Base-by-base conservation (phyloP, 2,113 vertebrate species). In the Geothlypis trichas region DNA sequence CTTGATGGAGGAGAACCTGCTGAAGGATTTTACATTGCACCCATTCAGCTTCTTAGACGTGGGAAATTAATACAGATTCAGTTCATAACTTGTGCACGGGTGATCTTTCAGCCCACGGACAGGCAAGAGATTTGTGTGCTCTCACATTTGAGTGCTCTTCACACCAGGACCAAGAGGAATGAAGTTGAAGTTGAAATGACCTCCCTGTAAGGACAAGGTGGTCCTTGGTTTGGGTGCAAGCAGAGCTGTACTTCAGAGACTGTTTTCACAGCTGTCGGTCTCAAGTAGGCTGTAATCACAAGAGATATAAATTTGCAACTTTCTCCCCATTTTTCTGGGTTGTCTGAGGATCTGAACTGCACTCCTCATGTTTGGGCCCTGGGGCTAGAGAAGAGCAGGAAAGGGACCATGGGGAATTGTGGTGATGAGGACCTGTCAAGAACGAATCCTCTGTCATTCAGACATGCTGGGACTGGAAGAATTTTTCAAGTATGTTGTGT, bases 321-420 rank as follows among this genome's bases (percentile, higher is more conserved):
- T 89, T 86, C 37, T 80, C 55, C 42, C 28, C 2, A 1, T 44
- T 83, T 85, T 84, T 69, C 59, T 77, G 11, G 54, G 20, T 88
- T 76, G 22, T 10, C n/a, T 5, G 7, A 58, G 80, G 44, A 7
- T 49, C 41, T 37, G 59, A 91, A 31, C 27, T 20, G 1, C 18
- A 11, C 1, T 55, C 19, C 31, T 82, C 0, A 0, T 23, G 31
- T 73, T 62, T 3, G 1, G 23, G 15, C 10, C 7, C 31, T 1
- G 0, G 17, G 20, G 26, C 51, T 94, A 46, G 33, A 74, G 22
- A 73, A 5, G 12, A 42, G 13, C 47, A 62, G 30, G 4, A 15
- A 46, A 42, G 3, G 0, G 27, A 62, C 22, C 9, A 6, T 59
- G 22, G 9, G 23, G 59, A 62, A 21, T 75, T 13, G 9, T 3